Evolutionary conservation across 1,140 invertebrate species (phyloP).

Genomic region (Cyclargus thomasi): DNA sequence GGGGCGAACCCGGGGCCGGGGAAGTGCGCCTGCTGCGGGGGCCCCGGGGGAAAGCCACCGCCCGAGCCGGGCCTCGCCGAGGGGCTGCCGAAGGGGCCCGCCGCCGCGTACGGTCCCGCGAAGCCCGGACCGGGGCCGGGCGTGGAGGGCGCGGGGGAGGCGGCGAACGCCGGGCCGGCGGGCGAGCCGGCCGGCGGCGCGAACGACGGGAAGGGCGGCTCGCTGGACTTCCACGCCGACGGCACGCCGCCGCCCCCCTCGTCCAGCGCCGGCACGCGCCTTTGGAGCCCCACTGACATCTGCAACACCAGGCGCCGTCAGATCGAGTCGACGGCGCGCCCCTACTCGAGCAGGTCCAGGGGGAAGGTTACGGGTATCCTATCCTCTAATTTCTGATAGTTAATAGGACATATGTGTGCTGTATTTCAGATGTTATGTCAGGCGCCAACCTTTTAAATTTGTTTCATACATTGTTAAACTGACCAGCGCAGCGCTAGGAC

Average conservation of each 20-base stretch:
- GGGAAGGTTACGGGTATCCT: not conserved
- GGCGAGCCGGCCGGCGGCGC: constrained; percentile 62
- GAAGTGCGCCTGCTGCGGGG: constrained; percentile 54
- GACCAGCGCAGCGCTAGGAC: no score
- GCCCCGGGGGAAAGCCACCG: constrained; percentile 53
- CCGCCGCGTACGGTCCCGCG: constrained; percentile 54
- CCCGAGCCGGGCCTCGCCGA: constrained; percentile 57
- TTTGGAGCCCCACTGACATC: constrained; percentile 70
- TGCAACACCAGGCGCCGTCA: constrained; percentile 26
- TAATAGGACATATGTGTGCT: no score
- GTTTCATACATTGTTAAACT: no score
- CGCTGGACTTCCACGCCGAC: constrained; percentile 56
- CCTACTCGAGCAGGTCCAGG: constrained; percentile 11
- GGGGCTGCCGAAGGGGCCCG: constrained; percentile 58
- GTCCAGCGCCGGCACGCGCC: constrained; percentile 66
- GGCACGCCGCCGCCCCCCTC: constrained; percentile 57
- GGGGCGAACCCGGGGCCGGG: constrained; percentile 58
- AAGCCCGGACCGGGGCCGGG: constrained; percentile 56
- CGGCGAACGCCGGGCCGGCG: constrained; percentile 60
- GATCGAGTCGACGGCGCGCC: not conserved
- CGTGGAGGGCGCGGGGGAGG: constrained; percentile 60
- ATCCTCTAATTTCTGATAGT: no score
- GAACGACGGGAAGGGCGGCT: constrained; percentile 60
- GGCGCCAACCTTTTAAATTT: no score
- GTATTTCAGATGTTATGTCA: no score